A percentile compares a stretch with the other conserved stretches of the same genome.
Conservation (phyloP, 2,113 vertebrate species). For the Canis aureus region DNA sequence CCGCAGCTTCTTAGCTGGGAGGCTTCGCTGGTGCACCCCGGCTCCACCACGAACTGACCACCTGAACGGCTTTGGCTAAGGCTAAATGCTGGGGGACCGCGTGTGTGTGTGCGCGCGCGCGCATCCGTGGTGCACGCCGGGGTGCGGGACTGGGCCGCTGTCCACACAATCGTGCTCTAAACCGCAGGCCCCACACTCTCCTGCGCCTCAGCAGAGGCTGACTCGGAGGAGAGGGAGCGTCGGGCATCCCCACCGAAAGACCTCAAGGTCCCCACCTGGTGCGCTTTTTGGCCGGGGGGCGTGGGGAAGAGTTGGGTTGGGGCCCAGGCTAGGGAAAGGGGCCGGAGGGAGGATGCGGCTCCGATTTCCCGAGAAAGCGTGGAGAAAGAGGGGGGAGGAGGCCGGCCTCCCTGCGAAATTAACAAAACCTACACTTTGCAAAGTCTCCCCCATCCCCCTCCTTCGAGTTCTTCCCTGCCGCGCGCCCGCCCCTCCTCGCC, state of each 20-base stretch:
- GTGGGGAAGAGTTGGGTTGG: neutral
- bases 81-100: neutral
- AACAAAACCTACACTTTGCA: slow-evolving; percentile 84
- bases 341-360: neutral
- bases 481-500: slow-evolving; percentile 68
- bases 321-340: neutral
- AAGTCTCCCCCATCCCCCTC: slow-evolving; percentile 76
- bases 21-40: neutral
- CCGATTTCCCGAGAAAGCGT: slow-evolving; percentile 66
- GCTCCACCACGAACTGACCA: neutral
- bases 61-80: slow-evolving; percentile 20
- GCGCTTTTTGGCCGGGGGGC: neutral
- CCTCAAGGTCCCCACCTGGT: slow-evolving; percentile 60
- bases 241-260: neutral
- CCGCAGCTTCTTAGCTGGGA: neutral
- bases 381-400: slow-evolving; percentile 68
- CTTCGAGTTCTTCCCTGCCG: slow-evolving; percentile 40
- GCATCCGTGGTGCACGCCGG: neutral
- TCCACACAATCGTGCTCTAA: neutral
- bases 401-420: slow-evolving; percentile 75
- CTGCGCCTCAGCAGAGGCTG: neutral
- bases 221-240: neutral
- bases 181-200: neutral
- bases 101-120: neutral
- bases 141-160: neutral